Percentiles rank a stretch among this genome's conserved stretches.
Conservation (phyloP, 2,113 vertebrate genomes). For the Tragelaphus scriptus region DNA sequence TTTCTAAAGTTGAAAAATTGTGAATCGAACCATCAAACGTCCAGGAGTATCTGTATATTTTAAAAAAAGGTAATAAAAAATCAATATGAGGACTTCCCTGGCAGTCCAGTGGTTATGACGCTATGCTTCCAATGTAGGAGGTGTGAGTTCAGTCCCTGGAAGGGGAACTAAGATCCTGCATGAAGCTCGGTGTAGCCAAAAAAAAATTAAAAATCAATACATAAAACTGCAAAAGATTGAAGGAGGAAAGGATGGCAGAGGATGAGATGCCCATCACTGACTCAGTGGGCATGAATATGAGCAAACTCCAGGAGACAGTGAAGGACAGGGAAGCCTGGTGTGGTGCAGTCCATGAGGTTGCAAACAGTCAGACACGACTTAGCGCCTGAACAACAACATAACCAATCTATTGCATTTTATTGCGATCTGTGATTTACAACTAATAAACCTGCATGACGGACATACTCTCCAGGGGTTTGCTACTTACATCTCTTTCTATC, state of each 20-base stretch:
- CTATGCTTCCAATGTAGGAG: not conserved
- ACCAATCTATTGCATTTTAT: not conserved
- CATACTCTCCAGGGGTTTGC: not conserved
- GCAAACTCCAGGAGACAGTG: not conserved
- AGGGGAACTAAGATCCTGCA: not conserved
- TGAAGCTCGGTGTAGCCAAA: not conserved
- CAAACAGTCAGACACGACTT: not conserved
- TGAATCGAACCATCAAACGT: not conserved
- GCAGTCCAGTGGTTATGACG: not conserved
- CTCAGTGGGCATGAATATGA: not conserved
- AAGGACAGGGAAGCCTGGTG: not conserved
- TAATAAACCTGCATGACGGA: not conserved
- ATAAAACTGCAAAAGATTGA: not conserved
- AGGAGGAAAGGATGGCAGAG: not conserved
- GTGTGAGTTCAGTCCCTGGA: not conserved
- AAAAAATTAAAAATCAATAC: not conserved
- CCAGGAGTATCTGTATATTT: not conserved
- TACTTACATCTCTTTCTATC: not conserved
- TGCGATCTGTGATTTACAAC: not conserved
- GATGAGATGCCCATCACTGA: not conserved
- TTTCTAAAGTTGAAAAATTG: not conserved
- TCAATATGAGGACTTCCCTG: not conserved
- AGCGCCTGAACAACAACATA: not conserved
- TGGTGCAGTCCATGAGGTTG: not conserved
- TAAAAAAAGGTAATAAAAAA: not conserved